Evolutionary conservation across 1,140 invertebrate genomes (phyloP), one percentile per base, ranked within the genome.

Genomic region (Alviniconcha marisindica): DNA sequence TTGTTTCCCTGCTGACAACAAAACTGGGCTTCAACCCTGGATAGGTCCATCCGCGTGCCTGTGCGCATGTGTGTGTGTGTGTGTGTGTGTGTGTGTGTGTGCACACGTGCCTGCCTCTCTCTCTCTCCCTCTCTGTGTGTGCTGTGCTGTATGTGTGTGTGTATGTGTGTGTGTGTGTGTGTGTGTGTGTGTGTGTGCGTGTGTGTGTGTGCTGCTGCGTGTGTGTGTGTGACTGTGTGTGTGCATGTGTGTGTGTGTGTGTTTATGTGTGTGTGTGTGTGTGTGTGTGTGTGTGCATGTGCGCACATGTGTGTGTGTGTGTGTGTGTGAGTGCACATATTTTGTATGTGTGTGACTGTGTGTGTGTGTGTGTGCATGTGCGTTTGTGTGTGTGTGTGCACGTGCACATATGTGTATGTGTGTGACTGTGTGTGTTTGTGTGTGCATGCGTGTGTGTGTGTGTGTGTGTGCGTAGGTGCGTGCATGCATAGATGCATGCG

Each of bases 291-390:
- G 40, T 76, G 40, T 76, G 40, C 38, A 40, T 40, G 38, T 76
- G 40, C 38, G 38, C 38, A 40, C 38, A 40, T 36, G 40, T n/a
- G 38, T 76, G 4, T 12, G 38, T 40, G 14, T 12, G n/a, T 36
- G 33, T 36, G 33, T 12, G 12, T 69, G n/a, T n/a, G n/a, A 36
- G 7, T 69, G 10, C 12, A 14, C 12, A 36, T 10, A 42, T 15
- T 33, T 14, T 14, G 18, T 36, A 12, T n/a, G 24, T 28, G 36
- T 48, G 44, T 28, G n/a, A 36, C 38, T 78, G 77, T 51, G 38
- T 78, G 40, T 78, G 77, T 28, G 44, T 78, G 77, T 54, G 77
- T 78, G 77, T 78, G 38, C 51, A 42, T 78, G n/a, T n/a, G n/a
- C n/a, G n/a, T n/a, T n/a, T n/a, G n/a, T n/a, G n/a, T n/a, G 77